phyloP scores from a whole-genome alignment of 2,113 vertebrate genomes.

The Mastomys coucha region DNA sequence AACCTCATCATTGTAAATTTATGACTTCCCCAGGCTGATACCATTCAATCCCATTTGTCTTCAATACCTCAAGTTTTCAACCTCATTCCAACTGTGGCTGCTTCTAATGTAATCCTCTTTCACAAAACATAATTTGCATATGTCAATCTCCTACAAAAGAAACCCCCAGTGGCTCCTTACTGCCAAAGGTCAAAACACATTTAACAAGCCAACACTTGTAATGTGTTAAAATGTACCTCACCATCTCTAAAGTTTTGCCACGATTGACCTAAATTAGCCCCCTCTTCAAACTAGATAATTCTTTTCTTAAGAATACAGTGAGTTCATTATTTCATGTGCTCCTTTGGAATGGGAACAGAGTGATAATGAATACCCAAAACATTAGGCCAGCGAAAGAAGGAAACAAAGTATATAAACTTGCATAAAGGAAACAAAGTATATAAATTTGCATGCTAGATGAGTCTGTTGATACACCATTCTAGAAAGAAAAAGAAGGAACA shows the following conservation, averaged over 20 bases:
- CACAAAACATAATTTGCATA: not conserved
- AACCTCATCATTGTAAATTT: too few relatives aligned
- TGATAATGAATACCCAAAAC: not conserved
- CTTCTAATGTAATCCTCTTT: not conserved
- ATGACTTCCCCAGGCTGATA: not conserved
- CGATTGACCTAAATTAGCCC: not conserved
- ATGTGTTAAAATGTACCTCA: not conserved
- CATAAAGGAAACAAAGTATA: too few relatives aligned
- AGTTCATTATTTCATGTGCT: not conserved
- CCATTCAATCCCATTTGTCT: rapidly evolving
- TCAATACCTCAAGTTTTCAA: not conserved
- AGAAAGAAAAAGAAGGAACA: too few relatives aligned
- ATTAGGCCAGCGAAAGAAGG: too few relatives aligned
- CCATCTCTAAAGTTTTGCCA: not conserved
- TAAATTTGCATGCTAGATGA: too few relatives aligned
- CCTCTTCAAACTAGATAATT: not conserved
- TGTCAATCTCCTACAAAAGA: not conserved
- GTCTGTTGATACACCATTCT: too few relatives aligned
- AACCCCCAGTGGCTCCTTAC: not conserved
- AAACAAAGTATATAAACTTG: too few relatives aligned
- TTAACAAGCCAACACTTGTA: not conserved
- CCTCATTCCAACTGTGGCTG: not conserved
- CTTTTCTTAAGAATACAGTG: not conserved
- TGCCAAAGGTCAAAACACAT: not conserved
- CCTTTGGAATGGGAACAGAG: not conserved